These are phyloP conservation scores for Ceriagrion tenellum DNA, from an alignment of 2,888 invertebrate genomes.

Conservation along the genomic window DNA sequence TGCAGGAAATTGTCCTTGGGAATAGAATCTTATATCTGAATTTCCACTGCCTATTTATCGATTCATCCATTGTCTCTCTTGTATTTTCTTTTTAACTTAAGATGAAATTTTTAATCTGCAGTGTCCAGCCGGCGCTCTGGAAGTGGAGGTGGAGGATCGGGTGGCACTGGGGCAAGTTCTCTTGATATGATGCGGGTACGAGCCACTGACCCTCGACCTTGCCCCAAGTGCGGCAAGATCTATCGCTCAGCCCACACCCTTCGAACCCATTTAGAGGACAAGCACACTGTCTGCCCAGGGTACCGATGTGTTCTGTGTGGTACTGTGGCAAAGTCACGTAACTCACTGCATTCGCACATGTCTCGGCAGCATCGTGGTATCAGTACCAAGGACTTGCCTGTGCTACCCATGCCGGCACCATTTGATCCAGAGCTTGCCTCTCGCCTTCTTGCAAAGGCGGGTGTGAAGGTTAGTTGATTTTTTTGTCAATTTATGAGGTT, in stretches of 20 bases:
- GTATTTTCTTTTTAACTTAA: slow-evolving; percentile 33
- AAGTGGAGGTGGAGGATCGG: slow-evolving; percentile 57
- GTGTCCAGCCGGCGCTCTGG: slow-evolving; percentile 71
- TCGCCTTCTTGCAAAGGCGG: slow-evolving; percentile 91
- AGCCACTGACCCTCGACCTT: slow-evolving; percentile 94
- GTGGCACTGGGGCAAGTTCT: slow-evolving; percentile 79
- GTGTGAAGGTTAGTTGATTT: slow-evolving; percentile 84
- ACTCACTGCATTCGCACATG: slow-evolving; percentile 96
- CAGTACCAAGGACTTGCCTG: slow-evolving; percentile 95
- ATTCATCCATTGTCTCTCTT: slow-evolving; percentile 24
- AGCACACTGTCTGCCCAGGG: slow-evolving; percentile 95
- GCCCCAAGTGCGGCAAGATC: slow-evolving; percentile 95
- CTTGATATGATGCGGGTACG: slow-evolving; percentile 92
- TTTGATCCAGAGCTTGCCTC: slow-evolving; percentile 95
- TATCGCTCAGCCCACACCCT: slow-evolving; percentile 95
- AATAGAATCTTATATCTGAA: no score
- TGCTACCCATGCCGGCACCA: slow-evolving; percentile 94
- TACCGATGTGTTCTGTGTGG: slow-evolving; percentile 95
- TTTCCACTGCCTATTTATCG: not conserved
- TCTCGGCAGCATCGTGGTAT: slow-evolving; percentile 95
- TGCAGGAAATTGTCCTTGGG: no score
- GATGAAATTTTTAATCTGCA: slow-evolving; percentile 70
- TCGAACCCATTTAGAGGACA: slow-evolving; percentile 94
- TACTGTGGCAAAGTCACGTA: slow-evolving; percentile 94
- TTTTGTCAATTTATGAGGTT: not conserved